These are phyloP conservation scores for Formica aserva DNA, from an alignment of 2,888 invertebrate genomes.

Conservation along the genomic window DNA sequence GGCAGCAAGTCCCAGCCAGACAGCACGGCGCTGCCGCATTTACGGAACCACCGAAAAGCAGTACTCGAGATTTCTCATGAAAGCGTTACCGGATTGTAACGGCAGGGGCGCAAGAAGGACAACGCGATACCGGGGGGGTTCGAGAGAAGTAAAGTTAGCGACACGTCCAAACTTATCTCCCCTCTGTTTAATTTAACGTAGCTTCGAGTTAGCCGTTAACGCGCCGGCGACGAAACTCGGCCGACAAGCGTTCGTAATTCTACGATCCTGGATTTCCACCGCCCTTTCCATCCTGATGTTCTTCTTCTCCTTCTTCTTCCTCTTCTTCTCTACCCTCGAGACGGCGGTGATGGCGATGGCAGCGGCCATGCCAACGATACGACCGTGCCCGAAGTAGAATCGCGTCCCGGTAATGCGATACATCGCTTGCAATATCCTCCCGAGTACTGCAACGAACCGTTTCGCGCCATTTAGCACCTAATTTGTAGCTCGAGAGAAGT, in stretches of 20 bases:
- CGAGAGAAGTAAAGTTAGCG: constrained; percentile 76
- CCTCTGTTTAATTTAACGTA: constrained; percentile 83
- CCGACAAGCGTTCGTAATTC: constrained; percentile 72
- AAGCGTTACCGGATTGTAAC: constrained; percentile 47
- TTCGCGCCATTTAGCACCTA: constrained; percentile 73
- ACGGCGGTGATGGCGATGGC: neutral
- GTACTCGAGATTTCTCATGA: constrained; percentile 59
- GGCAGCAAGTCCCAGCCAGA: constrained; percentile 30
- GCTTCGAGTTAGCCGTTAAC: constrained; percentile 82
- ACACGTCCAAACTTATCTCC: constrained; percentile 81
- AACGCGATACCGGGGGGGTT: constrained; percentile 61
- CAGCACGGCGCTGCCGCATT: constrained; percentile 46
- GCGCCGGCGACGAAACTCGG: constrained; percentile 74
- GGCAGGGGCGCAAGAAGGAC: constrained; percentile 56
- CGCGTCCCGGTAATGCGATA: constrained; percentile 70
- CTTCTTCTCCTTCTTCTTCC: constrained; percentile 31
- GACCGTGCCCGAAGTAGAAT: constrained; percentile 41
- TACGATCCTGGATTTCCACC: constrained; percentile 59
- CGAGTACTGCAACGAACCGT: constrained; percentile 64
- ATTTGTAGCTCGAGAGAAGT: constrained; percentile 73
- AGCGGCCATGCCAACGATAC: constrained; percentile 48
- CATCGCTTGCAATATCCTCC: constrained; percentile 64
- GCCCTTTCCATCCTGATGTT: neutral
- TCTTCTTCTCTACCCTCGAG: constrained; percentile 6
- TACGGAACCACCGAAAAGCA: constrained; percentile 56